Evolutionary conservation across 2,113 vertebrate genomes (phyloP).

Genomic region (Ancistrus triradiatus): DNA sequence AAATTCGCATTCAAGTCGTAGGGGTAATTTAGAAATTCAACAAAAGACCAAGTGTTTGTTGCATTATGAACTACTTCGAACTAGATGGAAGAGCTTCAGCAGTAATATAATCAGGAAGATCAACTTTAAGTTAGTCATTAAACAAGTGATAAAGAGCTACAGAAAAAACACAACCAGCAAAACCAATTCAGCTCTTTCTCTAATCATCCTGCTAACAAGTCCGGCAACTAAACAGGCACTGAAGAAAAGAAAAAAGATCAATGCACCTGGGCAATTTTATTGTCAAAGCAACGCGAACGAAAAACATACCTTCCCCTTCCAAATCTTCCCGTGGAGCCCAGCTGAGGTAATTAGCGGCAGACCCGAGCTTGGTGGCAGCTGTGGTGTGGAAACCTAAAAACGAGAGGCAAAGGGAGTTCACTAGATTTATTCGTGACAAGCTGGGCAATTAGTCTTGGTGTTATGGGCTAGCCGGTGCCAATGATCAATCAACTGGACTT

Average conservation of each 20-base stretch:
- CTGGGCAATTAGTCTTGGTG: not conserved
- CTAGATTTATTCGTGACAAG: conserved; percentile 10
- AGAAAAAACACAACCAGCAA: too few species aligned
- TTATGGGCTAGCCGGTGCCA: not conserved
- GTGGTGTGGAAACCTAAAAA: conserved; percentile 45
- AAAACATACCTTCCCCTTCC: conserved; percentile 63
- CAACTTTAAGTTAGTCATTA: too few species aligned
- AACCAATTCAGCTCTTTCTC: too few species aligned
- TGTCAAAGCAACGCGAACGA: conserved; percentile 66
- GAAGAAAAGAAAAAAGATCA: conserved; percentile 63
- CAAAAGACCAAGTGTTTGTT: too few species aligned
- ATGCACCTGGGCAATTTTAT: conserved; percentile 59
- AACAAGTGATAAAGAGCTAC: too few species aligned
- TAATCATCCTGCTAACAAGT: too few species aligned
- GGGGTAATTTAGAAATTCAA: too few species aligned
- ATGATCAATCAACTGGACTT: conserved; percentile 1
- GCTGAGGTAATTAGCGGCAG: conserved; percentile 51
- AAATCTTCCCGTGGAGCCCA: conserved; percentile 50
- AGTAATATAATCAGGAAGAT: too few species aligned
- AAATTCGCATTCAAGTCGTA: too few species aligned
- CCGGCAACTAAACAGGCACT: too few species aligned
- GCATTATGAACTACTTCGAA: too few species aligned
- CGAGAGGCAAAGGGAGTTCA: conserved; percentile 29
- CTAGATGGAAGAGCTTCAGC: too few species aligned
- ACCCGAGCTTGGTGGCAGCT: conserved; percentile 24